Conservation (phyloP, 1,140 invertebrate species). For the Halictus rubicundus region DNA sequence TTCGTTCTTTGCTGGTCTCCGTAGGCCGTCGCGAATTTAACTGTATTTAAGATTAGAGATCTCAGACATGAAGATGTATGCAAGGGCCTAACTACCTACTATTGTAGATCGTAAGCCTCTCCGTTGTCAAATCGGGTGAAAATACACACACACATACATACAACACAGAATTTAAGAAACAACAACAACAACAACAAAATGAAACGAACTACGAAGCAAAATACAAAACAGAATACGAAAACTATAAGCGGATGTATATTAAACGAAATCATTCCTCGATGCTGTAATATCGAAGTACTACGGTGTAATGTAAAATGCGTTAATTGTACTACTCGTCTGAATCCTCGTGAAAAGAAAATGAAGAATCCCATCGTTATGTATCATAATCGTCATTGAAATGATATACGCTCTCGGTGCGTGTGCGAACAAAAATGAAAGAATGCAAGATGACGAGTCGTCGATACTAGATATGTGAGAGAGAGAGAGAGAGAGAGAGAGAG, state of each 20-base stretch:
- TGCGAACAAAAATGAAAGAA: no score
- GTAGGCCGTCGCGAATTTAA: conserved; percentile 60
- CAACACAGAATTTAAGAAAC: not conserved
- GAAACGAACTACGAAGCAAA: not conserved
- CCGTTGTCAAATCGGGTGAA: conserved; percentile 66
- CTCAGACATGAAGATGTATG: conserved; percentile 69
- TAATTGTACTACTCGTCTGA: conserved; percentile 74
- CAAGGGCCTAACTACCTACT: conserved; percentile 75
- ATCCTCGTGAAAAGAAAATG: conserved; percentile 64
- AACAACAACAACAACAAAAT: no score
- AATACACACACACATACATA: not conserved
- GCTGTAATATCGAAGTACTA: conserved; percentile 76
- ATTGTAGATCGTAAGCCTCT: conserved; percentile 64
- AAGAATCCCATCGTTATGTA: conserved; percentile 74
- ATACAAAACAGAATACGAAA: conserved; percentile 53
- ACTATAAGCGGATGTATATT: conserved; percentile 67
- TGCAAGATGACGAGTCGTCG: no score
- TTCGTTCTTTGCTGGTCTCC: conserved; percentile 60
- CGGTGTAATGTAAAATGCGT: conserved; percentile 72
- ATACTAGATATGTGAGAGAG: no score
- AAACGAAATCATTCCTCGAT: conserved; percentile 79
- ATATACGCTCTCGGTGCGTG: conserved; percentile 59
- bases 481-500: no score
- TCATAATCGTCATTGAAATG: conserved; percentile 64
- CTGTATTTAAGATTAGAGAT: conserved; percentile 73